Evolutionary conservation across 2,888 invertebrate species (phyloP), one percentile per base, ranked within the genome.

Genomic region (Priocnemis perturbator): DNA sequence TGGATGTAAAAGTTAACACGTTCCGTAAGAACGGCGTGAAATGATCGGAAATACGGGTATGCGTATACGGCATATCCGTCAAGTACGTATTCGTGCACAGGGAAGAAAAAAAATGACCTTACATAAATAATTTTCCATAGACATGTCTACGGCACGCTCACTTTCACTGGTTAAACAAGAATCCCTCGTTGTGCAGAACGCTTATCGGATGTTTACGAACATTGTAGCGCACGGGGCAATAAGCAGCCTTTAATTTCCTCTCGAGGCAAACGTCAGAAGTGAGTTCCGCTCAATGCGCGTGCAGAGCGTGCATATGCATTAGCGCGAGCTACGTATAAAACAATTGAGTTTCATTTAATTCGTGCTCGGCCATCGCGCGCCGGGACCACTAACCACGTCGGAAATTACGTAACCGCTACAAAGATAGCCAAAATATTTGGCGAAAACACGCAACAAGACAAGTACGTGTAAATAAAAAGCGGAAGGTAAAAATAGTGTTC

Each of bases 401-500:
- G 71, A 81, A 83, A 84, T 84, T 84, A 84, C 84, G 84, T 84
- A 84, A 84, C 76, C 73, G 78, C 67, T 73, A 74, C 62, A 74
- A 82, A 80, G 81, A 82, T 76, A 79, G 78, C 79, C 71, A 77
- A 82, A 81, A 82, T 84, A 83, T 81, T 81, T 78, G 75, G 77
- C 78, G 76, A 81, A 81, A 83, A 79, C 76, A 76, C 74, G 77
- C 80, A 77, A 76, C 70, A 76, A 74, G 76, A 81, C 74, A 76
- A 77, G 76, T 71, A 73, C 73, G 73, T 62, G 72, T 75, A 73
- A 76, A 78, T 71, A 79, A 83, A 83, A 75, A 68, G 71, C 72
- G 71, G 67, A 26, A 78, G 81, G 78, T 77, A 85, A 85, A 85
- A 85, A 85, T 85, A 85, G 85, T 85, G 79, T n/a, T n/a, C 77